Evolutionary conservation across 2,888 invertebrate species (phyloP).

Genomic region (Leistus spinibarbis): DNA sequence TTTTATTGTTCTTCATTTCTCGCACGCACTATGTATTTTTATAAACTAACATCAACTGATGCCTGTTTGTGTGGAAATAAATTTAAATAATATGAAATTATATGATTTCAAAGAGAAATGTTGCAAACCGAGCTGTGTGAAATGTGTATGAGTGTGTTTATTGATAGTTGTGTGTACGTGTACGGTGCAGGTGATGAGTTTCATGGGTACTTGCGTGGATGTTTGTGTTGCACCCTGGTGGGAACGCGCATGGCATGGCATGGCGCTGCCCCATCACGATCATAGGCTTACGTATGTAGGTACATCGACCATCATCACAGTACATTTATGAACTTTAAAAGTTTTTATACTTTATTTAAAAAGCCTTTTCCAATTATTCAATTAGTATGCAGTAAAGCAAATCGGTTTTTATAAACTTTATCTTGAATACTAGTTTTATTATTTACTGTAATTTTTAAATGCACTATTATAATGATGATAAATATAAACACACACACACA

Average conservation of each 20-base stretch:
- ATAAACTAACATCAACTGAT: background rate
- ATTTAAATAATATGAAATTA: background rate
- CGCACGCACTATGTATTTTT: background rate
- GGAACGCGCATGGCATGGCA: conserved; percentile 8
- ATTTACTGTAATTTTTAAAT: too few species aligned
- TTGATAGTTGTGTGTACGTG: conserved; percentile 5
- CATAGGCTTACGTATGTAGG: background rate
- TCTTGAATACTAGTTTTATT: too few species aligned
- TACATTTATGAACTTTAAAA: background rate
- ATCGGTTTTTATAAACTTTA: too few species aligned
- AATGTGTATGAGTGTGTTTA: background rate
- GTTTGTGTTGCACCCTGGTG: conserved; percentile 9
- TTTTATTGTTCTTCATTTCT: too few species aligned
- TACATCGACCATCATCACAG: background rate
- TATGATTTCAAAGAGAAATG: background rate
- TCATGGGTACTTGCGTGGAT: background rate
- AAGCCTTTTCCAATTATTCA: background rate
- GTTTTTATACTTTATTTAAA: background rate
- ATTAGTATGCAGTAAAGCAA: background rate
- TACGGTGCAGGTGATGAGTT: conserved; percentile 1
- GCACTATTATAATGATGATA: too few species aligned
- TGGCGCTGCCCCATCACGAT: background rate
- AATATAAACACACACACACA: too few species aligned
- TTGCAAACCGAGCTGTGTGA: background rate
- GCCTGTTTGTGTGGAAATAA: background rate